Evolutionary conservation across 2,888 invertebrate species (phyloP), one percentile per base, ranked within the genome.

Genomic region (Sarcophaga caerulescens): DNA sequence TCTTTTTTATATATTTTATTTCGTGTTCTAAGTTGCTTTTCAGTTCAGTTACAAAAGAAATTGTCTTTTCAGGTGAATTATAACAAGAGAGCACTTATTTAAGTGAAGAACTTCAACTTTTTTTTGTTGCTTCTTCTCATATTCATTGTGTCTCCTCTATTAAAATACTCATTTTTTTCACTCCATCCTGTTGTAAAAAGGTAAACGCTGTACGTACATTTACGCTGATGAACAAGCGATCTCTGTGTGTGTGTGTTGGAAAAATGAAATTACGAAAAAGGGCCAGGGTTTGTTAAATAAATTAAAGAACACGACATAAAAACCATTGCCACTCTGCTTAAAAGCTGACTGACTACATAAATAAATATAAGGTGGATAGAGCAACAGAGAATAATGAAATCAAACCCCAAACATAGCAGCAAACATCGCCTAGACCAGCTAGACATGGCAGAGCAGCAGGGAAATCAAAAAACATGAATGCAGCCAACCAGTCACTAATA

Each of bases 51-150:
- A 86, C 86, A 86, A 86, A 86, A 86, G 79, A 86, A 83, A 86
- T 86, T 86, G 86, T 86, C 83, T 84, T 86, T 86, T 86, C 86
- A 86, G 83, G 86, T 86, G 83, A 86, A 86, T 86, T 86, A 86
- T 86, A 78, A 78, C 81, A 84, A 86, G 86, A 86, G 86, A 77
- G 86, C 76, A 84, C 86, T 86, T 86, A 70, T 86, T 81, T 84
- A 86, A 84, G 86, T 84, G 78, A 69, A 80, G 80, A 73, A 81
- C 52, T 52, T 52, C 52, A 14, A 52, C 52, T 52, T 17, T 14
- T 62, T 52, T 75, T 65, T 71, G 4, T 68, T 21, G 3, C n/a
- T 57, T 17, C 52, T 52, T 35, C n/a, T 57, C 17, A 12, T 52
- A 17, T 52, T 52, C 52, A 52, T 52, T 52, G 59, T 74, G 76